These are phyloP conservation scores for Spheniscus mendiculus DNA, from an alignment of 2,113 vertebrate genomes.

Conservation along the genomic window DNA sequence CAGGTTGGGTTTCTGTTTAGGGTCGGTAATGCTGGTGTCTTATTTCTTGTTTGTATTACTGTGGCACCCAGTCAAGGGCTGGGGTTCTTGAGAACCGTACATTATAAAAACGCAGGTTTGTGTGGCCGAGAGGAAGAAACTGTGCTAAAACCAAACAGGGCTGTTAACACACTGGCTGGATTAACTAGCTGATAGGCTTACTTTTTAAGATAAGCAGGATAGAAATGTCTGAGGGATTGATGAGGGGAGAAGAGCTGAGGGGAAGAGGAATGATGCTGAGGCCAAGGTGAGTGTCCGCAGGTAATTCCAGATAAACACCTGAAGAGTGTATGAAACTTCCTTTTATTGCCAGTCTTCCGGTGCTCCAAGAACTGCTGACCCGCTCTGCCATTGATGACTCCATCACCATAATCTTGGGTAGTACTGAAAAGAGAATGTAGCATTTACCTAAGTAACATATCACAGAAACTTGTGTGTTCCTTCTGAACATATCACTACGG, in stretches of 20 bases:
- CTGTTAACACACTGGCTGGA: not conserved
- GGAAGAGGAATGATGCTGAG: not conserved
- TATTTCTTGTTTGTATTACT: not conserved
- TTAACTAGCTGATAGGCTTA: not conserved
- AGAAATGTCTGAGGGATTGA: not conserved
- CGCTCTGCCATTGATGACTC: not conserved
- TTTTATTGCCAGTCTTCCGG: not conserved
- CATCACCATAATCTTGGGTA: accelerated
- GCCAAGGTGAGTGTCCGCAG: not conserved
- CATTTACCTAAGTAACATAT: not conserved
- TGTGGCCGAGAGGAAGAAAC: accelerated
- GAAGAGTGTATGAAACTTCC: not conserved
- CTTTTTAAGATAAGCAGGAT: not conserved
- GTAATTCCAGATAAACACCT: not conserved
- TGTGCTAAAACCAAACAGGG: accelerated
- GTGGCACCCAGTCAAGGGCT: accelerated
- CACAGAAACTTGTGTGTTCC: not conserved
- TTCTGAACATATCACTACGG: not conserved
- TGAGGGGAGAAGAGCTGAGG: not conserved
- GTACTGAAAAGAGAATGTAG: not conserved
- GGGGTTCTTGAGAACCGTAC: not conserved
- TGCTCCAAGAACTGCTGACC: not conserved
- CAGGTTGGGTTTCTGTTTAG: not conserved
- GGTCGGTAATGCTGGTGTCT: accelerated
- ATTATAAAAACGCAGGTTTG: not conserved